phyloP scores from a whole-genome alignment of 2,888 invertebrate genomes.

The Spilarctia lutea region DNA sequence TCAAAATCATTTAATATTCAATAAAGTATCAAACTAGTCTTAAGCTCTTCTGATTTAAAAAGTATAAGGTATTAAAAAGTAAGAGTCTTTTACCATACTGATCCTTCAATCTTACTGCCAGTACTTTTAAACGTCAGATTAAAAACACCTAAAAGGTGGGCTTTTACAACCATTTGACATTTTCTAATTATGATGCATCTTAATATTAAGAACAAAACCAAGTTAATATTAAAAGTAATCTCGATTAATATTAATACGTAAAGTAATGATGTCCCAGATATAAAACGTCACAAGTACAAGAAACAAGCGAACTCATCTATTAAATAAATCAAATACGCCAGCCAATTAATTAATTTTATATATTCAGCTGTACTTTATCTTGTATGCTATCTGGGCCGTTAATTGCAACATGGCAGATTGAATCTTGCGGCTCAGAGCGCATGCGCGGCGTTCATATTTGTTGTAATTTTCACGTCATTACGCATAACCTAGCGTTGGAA shows the following conservation, averaged over 20 bases:
- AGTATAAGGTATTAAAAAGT: neutral
- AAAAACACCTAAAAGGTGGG: neutral
- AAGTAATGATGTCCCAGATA: neutral
- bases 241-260: neutral
- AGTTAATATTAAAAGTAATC: neutral
- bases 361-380: conserved; percentile 46
- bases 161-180: neutral
- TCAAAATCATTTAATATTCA: neutral
- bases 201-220: neutral
- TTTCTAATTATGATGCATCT: neutral
- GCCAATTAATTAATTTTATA: conserved; percentile 44
- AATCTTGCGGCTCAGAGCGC: conserved; percentile 66
- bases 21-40: neutral
- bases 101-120: neutral
- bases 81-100: neutral
- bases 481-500: conserved; percentile 64
- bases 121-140: neutral
- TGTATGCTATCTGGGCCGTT: conserved; percentile 52
- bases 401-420: conserved; percentile 67
- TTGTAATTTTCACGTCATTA: conserved; percentile 83
- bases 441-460: conserved; percentile 65
- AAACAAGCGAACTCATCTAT: conserved; percentile 4
- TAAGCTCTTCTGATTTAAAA: neutral
- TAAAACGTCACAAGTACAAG: conserved; percentile 1
- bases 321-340: conserved; percentile 21